Base-by-base conservation (phyloP, 2,797 vertebrate genomes). In the Varecia variegata region DNA sequence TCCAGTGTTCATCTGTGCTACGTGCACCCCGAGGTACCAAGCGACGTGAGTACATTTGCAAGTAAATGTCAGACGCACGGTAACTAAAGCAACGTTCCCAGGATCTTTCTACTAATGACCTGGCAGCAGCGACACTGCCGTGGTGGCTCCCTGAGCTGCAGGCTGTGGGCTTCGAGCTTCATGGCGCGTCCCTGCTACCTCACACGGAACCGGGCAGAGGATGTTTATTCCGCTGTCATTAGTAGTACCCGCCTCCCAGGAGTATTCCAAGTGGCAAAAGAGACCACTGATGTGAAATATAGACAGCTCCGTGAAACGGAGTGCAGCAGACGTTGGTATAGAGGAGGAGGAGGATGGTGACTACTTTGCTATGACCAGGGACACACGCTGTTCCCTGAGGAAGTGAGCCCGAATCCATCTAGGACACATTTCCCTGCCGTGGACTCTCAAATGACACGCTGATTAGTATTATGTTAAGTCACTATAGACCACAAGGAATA, bases 101-200 rank as follows among this genome's bases (percentile, higher is more conserved):
- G 0, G 0, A 7, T 13, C 71, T 84, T 10, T 0, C 54, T 8
- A 5, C 18, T 0, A 5, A 52, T 2, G 0, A 27, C 35, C 40
- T 8, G 4, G 23, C 17, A 5, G 45, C 52, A 52, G 18, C 0
- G 0, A 3, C 7, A 21, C 84, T 5, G 15, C 27, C 25, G 9
- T 6, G n/a, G 14, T 5, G 1, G 20, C 56, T 30, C 4, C 0
- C 40, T 1, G 7, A 5, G 25, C 38, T 32, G 27, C 30, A 32
- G 27, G 82, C 23, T 30, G 47, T 7, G 20, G 38, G 40, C 54
- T 5, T 4, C 8, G 5, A 8, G 35, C 56, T 35, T 13, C 54
- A 11, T 7, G 3, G 20, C 4, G 11, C 8, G 35, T 13, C 6
- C 6, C 60, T 13, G 32, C 65, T 23, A 40, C 38, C 25, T 25